Conservation (phyloP, 2,113 vertebrate species). For the Lates calcarifer region DNA sequence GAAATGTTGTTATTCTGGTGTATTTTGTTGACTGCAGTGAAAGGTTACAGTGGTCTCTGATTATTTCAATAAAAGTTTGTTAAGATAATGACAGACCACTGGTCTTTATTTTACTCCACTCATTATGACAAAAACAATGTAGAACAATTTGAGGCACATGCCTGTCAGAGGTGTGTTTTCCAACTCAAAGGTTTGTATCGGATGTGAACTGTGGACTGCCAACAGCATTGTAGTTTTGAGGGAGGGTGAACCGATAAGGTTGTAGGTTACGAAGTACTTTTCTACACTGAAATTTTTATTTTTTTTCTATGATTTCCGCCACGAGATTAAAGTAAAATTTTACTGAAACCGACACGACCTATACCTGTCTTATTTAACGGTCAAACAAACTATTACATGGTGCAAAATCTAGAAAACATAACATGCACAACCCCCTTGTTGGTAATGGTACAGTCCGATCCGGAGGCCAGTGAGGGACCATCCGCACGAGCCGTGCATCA, state of each 20-base stretch:
- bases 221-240: slow-evolving; percentile 21
- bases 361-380: background rate
- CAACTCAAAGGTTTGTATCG: slow-evolving; percentile 10
- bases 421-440: background rate
- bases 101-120: too few relatives aligned
- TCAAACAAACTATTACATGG: background rate
- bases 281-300: background rate
- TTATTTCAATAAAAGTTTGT: background rate
- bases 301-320: fast-evolving
- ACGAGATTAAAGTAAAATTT: background rate
- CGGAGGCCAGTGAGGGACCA: slow-evolving; percentile 52
- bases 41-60: background rate
- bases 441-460: slow-evolving; percentile 76
- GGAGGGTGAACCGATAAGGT: slow-evolving; percentile 4
- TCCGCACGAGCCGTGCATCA: slow-evolving; percentile 74
- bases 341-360: too few relatives aligned
- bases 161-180: background rate
- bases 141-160: background rate
- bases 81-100: background rate
- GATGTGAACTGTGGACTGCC: slow-evolving; percentile 41
- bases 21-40: background rate
- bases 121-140: background rate
- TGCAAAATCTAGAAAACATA: fast-evolving
- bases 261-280: background rate
- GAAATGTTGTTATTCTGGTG: background rate